Conservation (phyloP, 1,140 invertebrate genomes). For the Oreohelix idahoensis region DNA sequence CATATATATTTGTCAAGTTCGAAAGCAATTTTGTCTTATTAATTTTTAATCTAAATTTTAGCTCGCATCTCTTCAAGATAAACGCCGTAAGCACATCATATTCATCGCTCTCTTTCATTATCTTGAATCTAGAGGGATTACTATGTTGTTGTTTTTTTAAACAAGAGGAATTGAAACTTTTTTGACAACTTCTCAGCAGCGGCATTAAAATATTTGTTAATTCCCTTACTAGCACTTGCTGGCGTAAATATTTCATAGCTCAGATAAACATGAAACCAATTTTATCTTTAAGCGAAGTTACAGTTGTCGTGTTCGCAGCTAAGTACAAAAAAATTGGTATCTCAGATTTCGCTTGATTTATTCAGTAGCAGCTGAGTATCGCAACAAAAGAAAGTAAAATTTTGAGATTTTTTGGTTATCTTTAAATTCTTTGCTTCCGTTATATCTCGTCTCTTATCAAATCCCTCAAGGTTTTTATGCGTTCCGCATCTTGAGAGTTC, state of each 20-base stretch:
- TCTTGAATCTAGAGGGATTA: too few species aligned
- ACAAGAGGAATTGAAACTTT: too few species aligned
- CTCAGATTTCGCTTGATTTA: constrained; percentile 6
- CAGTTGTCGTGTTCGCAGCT: neutral
- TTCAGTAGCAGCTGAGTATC: neutral
- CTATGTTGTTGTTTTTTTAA: too few species aligned
- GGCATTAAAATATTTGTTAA: neutral
- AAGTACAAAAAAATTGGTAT: neutral
- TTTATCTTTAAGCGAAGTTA: neutral
- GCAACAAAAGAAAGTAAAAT: neutral
- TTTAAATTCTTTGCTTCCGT: neutral
- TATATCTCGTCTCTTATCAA: neutral
- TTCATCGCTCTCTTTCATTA: too few species aligned
- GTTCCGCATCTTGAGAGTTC: neutral
- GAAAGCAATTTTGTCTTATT: too few species aligned
- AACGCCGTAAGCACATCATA: too few species aligned
- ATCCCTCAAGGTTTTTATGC: neutral
- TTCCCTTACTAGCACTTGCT: neutral
- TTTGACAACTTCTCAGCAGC: neutral
- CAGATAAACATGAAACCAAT: neutral
- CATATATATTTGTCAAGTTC: too few species aligned
- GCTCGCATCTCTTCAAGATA: too few species aligned
- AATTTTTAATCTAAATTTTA: too few species aligned
- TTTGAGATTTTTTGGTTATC: neutral
- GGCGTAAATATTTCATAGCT: neutral